Percentiles rank a stretch among this genome's conserved stretches.
These are phyloP conservation scores for Portevinia maculata DNA, from an alignment of 2,888 invertebrate species.

Conservation along the genomic window DNA sequence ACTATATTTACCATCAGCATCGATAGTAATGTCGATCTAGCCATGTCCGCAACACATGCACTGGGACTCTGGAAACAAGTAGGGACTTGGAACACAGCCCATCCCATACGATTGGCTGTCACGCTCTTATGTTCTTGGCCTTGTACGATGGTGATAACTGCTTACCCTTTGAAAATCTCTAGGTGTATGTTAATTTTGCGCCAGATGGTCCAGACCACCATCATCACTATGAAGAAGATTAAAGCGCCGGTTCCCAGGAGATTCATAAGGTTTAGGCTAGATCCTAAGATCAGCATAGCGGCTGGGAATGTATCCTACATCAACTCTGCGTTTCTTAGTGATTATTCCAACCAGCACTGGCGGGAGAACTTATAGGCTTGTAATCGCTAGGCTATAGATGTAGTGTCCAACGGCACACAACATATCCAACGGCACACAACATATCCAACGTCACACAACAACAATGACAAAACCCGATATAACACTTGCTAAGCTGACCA, in stretches of 20 bases:
- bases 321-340: background rate
- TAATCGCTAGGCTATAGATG: background rate
- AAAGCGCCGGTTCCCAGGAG: background rate
- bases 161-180: background rate
- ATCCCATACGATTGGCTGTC: background rate
- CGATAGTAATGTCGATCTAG: no score
- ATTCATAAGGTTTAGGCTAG: no score
- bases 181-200: background rate
- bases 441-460: no score
- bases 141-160: background rate
- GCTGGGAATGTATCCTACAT: constrained; percentile 1
- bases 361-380: constrained; percentile 4
- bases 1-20: no score
- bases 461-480: no score
- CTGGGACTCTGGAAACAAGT: no score
- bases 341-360: background rate
- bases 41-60: no score
- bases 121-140: background rate
- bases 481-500: no score
- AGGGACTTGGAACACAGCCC: no score
- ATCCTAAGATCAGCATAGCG: no score
- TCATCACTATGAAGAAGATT: background rate
- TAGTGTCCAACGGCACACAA: no score
- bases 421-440: no score
- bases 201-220: background rate